Percentiles rank a stretch among this genome's conserved stretches.
phyloP scores from a whole-genome alignment of 2,888 invertebrate species.

The Flabesymbios commensalis region DNA sequence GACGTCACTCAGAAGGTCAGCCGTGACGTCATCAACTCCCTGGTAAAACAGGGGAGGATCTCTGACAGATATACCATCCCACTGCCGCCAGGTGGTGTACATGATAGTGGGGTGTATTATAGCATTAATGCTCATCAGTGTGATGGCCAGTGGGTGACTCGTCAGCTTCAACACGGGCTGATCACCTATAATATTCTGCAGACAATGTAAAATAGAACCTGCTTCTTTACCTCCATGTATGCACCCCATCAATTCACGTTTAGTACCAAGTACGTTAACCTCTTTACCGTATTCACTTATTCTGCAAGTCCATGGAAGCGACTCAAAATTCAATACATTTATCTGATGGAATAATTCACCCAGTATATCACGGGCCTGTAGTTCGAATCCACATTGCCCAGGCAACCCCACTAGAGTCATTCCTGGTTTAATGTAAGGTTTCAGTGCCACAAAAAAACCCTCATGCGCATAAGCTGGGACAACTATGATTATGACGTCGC shows the following conservation, averaged over 20 bases:
- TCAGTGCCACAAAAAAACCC: slow-evolving; percentile 41
- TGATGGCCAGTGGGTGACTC: slow-evolving; percentile 43
- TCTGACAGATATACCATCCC: slow-evolving; percentile 42
- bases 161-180: slow-evolving; percentile 35
- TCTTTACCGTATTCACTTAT: slow-evolving; percentile 42
- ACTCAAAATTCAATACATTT: slow-evolving; percentile 44
- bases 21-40: slow-evolving; percentile 41
- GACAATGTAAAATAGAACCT: slow-evolving; percentile 10
- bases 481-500: slow-evolving; percentile 41
- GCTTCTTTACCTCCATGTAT: slow-evolving; percentile 3
- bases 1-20: slow-evolving; percentile 36
- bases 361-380: slow-evolving; percentile 40
- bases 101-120: slow-evolving; percentile 46
- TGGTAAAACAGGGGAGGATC: slow-evolving; percentile 46
- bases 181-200: slow-evolving; percentile 20
- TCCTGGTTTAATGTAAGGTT: slow-evolving; percentile 38
- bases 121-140: slow-evolving; percentile 42
- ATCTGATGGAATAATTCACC: slow-evolving; percentile 23
- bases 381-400: slow-evolving; percentile 46
- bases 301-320: slow-evolving; percentile 45
- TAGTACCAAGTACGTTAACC: slow-evolving; percentile 30
- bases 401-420: slow-evolving; percentile 44
- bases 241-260: slow-evolving; percentile 16
- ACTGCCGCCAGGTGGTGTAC: slow-evolving; percentile 42
- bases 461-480: slow-evolving; percentile 51